Evolutionary conservation across 1,140 invertebrate species (phyloP), one percentile per base, ranked within the genome.

Genomic region (Brachionus paranguensis): DNA sequence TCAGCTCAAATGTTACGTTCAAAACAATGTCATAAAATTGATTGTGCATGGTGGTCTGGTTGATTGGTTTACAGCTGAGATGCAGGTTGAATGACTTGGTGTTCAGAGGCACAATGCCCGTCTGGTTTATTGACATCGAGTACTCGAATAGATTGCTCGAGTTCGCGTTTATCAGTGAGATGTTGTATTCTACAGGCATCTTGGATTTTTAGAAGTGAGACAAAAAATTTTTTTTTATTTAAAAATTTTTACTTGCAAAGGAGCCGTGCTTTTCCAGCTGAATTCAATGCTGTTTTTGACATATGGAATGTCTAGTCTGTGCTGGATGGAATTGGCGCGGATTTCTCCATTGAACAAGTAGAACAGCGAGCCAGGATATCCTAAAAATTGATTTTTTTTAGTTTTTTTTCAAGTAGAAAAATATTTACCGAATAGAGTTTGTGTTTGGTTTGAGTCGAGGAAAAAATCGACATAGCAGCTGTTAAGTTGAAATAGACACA

Each of bases 311-410:
- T 64, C 50, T 10, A 79, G 45, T 60, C 24, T 37, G 20, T 79
- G 78, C 29, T 55, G 50, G 24, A 79, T 79, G 11, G 78, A 55
- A 43, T 64, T 64, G 6, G 24, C n/a, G 2, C 78, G 27, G 27
- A 79, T 17, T 53, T 79, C 50, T 3, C 78, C 78, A 79, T 79
- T 79, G 78, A 60, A 79, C 6, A 79, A 37, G 24, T 79, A 79
- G 55, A 79, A 79, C 4, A 79, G 12, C n/a, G 78, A 79, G 17
- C 78, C 78, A 29, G 78, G 37, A 79, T 33, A 79, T 29, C 78
- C 53, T 60, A 8, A 20, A 20, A 27, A 20, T 20, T 24, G 53
- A 24, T 6, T 3, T 60, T 60, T 60, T 27, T 27, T 0, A 3
- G 1, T 20, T 24, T 2, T 17, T 60, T 8, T 20, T 20, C 7